Conservation (phyloP, 1,140 invertebrate genomes). For the Archegozetes longisetosus region DNA sequence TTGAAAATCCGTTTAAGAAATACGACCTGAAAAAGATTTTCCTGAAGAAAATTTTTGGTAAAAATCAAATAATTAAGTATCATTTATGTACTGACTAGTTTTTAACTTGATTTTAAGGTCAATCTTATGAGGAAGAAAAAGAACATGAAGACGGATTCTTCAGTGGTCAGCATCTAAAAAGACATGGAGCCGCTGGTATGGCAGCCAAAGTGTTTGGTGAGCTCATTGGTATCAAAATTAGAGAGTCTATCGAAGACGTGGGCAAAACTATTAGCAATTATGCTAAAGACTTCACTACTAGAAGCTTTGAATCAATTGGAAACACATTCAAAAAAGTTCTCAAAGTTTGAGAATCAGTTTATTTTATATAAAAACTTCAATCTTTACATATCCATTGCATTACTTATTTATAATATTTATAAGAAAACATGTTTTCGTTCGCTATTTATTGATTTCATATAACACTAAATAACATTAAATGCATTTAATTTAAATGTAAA, state of each 20-base stretch:
- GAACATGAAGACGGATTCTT: slow-evolving; percentile 12
- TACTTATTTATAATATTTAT: no score
- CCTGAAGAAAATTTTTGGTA: slow-evolving; percentile 9
- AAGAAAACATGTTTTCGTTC: no score
- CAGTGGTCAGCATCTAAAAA: slow-evolving; percentile 10
- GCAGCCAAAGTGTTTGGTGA: slow-evolving; percentile 11
- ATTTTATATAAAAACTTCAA: no score
- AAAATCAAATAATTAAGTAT: not conserved
- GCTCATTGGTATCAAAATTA: slow-evolving; percentile 12
- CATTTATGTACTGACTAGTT: not conserved
- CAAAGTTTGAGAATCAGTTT: no score
- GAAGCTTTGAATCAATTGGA: slow-evolving; percentile 5
- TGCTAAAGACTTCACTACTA: slow-evolving; percentile 8
- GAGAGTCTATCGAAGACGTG: slow-evolving; percentile 7
- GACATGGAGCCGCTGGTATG: slow-evolving; percentile 8
- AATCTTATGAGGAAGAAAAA: not conserved
- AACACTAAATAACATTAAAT: no score
- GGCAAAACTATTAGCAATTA: slow-evolving; percentile 12
- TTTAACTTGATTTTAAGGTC: not conserved
- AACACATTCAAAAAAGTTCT: not conserved
- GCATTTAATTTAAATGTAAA: no score
- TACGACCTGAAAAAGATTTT: slow-evolving; percentile 11
- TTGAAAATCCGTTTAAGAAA: not conserved
- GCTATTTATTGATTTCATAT: no score
- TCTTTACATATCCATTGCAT: no score